phyloP scores from a whole-genome alignment of 2,888 invertebrate species.

The Erebia aethiops region DNA sequence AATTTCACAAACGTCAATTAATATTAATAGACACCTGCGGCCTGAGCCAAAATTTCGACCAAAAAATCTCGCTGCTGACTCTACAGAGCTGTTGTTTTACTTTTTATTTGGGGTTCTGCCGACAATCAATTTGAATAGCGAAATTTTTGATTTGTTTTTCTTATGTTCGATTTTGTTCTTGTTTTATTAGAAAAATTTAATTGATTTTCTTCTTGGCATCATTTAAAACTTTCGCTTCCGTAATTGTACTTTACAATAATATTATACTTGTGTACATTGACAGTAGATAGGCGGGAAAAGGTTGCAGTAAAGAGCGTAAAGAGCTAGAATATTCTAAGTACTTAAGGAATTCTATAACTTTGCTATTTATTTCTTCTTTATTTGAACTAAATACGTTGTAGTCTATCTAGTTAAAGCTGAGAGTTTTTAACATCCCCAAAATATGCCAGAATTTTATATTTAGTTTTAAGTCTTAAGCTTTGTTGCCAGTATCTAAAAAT shows the following conservation, averaged over 20 bases:
- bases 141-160: conserved; percentile 15
- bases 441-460: too few relatives aligned
- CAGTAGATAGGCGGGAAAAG: neutral
- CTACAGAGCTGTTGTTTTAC: conserved; percentile 44
- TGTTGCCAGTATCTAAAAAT: too few relatives aligned
- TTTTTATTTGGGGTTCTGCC: conserved; percentile 49
- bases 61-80: conserved; percentile 44
- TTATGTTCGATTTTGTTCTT: conserved; percentile 17
- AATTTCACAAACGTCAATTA: conserved; percentile 52
- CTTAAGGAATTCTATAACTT: too few relatives aligned
- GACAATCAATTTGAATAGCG: conserved; percentile 23
- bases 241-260: neutral
- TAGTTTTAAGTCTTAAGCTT: too few relatives aligned
- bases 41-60: conserved; percentile 48
- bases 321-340: too few relatives aligned
- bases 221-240: conserved; percentile 3
- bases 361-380: too few relatives aligned
- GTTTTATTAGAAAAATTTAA: conserved; percentile 21
- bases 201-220: conserved; percentile 4
- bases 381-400: too few relatives aligned
- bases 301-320: neutral
- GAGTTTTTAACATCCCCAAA: too few relatives aligned
- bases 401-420: too few relatives aligned
- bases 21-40: conserved; percentile 53
- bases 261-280: neutral